Base-by-base conservation (phyloP, 2,113 vertebrate species). In the Drymodes brunneopygia region DNA sequence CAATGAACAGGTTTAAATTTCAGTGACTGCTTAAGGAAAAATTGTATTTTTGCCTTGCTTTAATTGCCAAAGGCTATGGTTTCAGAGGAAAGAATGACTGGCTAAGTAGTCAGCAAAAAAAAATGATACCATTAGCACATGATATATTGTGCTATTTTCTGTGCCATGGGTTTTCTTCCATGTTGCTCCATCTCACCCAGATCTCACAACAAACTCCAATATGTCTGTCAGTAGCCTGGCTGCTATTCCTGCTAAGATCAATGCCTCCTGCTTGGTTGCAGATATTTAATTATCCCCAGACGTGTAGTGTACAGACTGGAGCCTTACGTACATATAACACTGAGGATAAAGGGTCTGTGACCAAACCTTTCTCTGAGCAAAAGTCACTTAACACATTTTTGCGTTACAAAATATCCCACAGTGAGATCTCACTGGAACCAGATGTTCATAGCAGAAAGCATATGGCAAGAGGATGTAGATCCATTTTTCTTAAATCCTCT, bases 311-410 rank as follows among this genome's bases (percentile, higher is more conserved):
- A 73, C 29, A 86, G 54, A 50, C 87, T 71, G 40, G 25, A 86
- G 72, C 28, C 47, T 86, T 78, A 51, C 2, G 2, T 78, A 78
- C 35, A 9, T 81, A 8, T 45, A 78, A 50, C 61, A 64, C 35
- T 29, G 47, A 78, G 82, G 79, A 92, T 94, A 65, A 95, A 94
- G 88, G 64, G 60, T 77, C 95, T 94, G 82, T 71, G 90, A 97
- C 90, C 85, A 92, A 94, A 88, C 40, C 31, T 72, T 92, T 74
- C 85, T 88, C 60, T 28, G 72, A 95, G 92, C 88, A 96, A 88
- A 96, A 94, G 92, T 96, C 92, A 84, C 86, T 97, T 95, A 92
- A 86, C 90, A 92, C 94, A 35, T 93, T 96, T 97, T 79, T 96
- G 93, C 75, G 47, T 81, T 93, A 94, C 85, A 95, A 86, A 96